Conservation (phyloP, 2,888 invertebrate species). For the Tridacna gigas region DNA sequence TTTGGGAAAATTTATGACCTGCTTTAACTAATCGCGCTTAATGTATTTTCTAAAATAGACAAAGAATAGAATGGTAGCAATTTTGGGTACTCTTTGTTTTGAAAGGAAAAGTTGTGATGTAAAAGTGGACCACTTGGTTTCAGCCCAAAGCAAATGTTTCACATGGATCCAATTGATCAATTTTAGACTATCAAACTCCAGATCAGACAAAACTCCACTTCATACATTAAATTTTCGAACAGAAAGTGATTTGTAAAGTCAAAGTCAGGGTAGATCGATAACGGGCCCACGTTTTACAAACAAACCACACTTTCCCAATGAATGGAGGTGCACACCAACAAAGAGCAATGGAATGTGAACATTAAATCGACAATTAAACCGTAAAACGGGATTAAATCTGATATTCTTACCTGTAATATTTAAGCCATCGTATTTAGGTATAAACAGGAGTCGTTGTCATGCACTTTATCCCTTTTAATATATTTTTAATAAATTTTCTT, state of each 20-base stretch:
- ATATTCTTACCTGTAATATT: conserved; percentile 2
- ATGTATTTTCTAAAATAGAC: too few species aligned
- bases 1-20: too few species aligned
- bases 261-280: conserved; percentile 14
- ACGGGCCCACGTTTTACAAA: conserved; percentile 14
- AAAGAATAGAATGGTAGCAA: too few species aligned
- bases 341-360: conserved; percentile 45
- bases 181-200: too few species aligned
- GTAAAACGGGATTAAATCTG: background rate
- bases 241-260: background rate
- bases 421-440: background rate
- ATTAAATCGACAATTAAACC: background rate
- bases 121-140: too few species aligned
- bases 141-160: too few species aligned
- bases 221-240: background rate
- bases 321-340: conserved; percentile 42
- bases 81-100: too few species aligned
- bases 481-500: conserved; percentile 46
- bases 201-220: too few species aligned
- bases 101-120: too few species aligned
- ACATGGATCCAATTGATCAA: too few species aligned
- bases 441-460: conserved; percentile 7
- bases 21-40: too few species aligned
- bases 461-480: conserved; percentile 5
- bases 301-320: conserved; percentile 21